Conservation (phyloP, 2,797 vertebrate genomes). For the Poecilia wingei region DNA sequence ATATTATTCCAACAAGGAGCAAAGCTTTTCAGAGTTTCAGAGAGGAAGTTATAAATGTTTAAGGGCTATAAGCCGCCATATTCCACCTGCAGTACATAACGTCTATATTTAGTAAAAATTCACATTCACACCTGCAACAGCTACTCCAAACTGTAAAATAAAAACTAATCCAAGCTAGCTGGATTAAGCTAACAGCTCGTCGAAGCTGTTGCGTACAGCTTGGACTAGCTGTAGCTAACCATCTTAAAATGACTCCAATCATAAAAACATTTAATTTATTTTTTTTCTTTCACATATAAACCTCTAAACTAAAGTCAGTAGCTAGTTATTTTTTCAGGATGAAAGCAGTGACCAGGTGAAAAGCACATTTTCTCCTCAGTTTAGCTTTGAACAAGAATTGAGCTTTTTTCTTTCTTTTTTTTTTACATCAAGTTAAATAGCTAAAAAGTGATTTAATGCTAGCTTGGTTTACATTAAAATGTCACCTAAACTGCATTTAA, state of each 20-base stretch:
- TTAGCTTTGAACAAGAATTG: neutral
- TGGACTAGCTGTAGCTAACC: too few relatives aligned
- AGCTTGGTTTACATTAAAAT: neutral
- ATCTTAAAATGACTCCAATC: neutral
- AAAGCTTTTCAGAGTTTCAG: neutral
- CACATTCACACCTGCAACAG: neutral
- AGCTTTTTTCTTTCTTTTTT: neutral
- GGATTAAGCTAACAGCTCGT: neutral
- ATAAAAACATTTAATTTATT: neutral
- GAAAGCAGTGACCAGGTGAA: neutral
- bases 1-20: neutral
- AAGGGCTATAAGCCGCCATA: neutral
- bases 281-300: neutral
- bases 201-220: too few relatives aligned
- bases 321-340: neutral
- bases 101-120: neutral
- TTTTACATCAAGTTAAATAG: neutral
- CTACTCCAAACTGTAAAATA: too few relatives aligned
- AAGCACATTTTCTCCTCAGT: too few relatives aligned
- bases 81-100: neutral
- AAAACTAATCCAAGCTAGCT: too few relatives aligned
- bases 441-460: neutral
- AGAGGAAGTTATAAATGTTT: neutral
- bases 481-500: neutral
- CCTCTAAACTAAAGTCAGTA: neutral